Evolutionary conservation across 2,888 invertebrate species (phyloP), one percentile per base, ranked within the genome.

Genomic region (Melanostoma mellinum): DNA sequence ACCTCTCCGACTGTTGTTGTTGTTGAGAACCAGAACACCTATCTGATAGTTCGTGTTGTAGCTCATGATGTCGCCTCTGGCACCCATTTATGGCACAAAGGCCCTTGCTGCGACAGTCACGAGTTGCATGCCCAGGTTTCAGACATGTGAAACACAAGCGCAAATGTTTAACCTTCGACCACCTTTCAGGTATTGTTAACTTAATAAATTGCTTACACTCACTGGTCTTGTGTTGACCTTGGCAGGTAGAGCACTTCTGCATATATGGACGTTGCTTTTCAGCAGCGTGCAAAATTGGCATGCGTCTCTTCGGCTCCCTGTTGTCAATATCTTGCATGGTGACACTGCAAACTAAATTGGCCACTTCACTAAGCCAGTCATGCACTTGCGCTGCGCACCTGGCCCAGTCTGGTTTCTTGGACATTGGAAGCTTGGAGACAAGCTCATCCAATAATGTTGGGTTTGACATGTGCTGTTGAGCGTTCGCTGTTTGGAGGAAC

Each of bases 381-480:
- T 53, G 10, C 2, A 76, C 44, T 4, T 9, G 35, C 5, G 33
- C 30, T 40, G 82, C 74, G 20, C 68, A 44, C 58, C 8, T 63
- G 2, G 77, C 77, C 79, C 85, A 86, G 6, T 85, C 74, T 46
- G 60, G n/a, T 36, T 65, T 56, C 52, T 84, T 86, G 33, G 74
- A 76, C 75, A 73, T 84, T n/a, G 77, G 86, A 9, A 85, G 50
- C 35, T 86, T 86, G 4, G 20, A 20, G 1, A 86, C 6, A 3
- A 86, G 35, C 33, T 81, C 79, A 8, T 86, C 86, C 61, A 86
- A 8, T 3, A 86, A 52, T 6, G 74, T 82, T 9, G 85, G 79
- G 3, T 85, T 86, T 4, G 67, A 42, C 4, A 84, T 4, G 44
- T 86, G 85, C 36, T 86, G 85, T 38, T 82, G 40, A 1, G 67